phyloP scores from a whole-genome alignment of 2,113 vertebrate genomes.

The Jacana jacana region DNA sequence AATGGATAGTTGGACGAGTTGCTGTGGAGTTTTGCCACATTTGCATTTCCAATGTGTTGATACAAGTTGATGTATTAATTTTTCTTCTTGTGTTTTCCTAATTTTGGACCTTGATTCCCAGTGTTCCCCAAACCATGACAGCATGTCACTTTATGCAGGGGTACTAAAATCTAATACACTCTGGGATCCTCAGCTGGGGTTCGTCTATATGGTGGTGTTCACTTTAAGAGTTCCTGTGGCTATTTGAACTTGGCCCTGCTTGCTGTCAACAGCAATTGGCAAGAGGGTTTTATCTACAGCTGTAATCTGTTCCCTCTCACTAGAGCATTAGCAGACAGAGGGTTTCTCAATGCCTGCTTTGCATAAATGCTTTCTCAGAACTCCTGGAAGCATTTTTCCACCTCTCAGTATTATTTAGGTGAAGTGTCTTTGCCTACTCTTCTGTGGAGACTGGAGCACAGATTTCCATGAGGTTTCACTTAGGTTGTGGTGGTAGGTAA shows the following conservation, averaged over 20 bases:
- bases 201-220: neutral
- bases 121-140: neutral
- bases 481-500: neutral
- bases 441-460: neutral
- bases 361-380: slow-evolving; percentile 19
- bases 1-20: neutral
- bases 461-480: neutral
- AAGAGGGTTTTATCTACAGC: neutral
- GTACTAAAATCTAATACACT: neutral
- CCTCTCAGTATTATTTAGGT: neutral
- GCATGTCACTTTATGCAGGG: neutral
- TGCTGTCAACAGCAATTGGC: neutral
- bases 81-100: neutral
- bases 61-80: neutral
- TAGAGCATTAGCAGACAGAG: neutral
- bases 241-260: neutral
- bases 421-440: neutral
- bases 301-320: neutral
- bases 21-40: neutral
- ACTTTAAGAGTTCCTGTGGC: neutral
- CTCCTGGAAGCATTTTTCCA: neutral
- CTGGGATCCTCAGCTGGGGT: neutral
- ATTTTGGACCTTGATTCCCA: neutral
- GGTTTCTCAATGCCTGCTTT: neutral
- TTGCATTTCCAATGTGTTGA: neutral